Evolutionary conservation across 2,797 vertebrate genomes (phyloP).

Genomic region (Phrynocephalus guinanensis): DNA sequence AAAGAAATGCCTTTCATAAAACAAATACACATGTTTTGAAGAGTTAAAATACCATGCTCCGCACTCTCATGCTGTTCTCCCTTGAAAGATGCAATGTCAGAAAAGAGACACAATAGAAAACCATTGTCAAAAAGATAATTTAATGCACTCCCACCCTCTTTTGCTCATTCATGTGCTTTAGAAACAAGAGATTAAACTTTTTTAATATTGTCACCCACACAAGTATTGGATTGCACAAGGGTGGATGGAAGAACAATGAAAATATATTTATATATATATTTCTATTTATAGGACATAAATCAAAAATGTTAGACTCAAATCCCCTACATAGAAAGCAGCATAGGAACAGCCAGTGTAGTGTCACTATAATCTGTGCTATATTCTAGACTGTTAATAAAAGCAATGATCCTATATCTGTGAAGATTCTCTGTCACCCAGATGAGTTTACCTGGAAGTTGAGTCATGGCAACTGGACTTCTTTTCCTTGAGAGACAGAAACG

Average conservation of each 20-base stretch:
- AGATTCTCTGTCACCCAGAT: too few relatives aligned
- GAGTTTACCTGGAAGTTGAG: too few relatives aligned
- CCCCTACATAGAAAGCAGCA: conserved; percentile 69
- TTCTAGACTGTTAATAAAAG: background rate
- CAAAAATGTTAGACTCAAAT: conserved; percentile 61
- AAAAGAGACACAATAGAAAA: conserved; percentile 72
- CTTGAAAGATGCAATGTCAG: conserved; percentile 38
- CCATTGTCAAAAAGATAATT: conserved; percentile 81
- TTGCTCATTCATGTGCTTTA: conserved; percentile 58
- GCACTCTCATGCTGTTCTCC: conserved; percentile 30
- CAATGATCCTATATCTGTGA: background rate
- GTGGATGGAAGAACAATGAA: conserved; percentile 42
- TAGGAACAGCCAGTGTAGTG: conserved; percentile 46
- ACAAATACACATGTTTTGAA: background rate
- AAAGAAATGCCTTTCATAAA: background rate
- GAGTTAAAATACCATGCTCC: background rate
- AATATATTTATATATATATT: background rate
- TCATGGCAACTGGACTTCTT: too few relatives aligned
- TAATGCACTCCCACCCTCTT: conserved; percentile 68
- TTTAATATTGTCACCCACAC: conserved; percentile 64
- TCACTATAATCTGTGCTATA: conserved; percentile 42
- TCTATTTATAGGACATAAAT: conserved; percentile 23
- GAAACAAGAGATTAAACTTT: conserved; percentile 63
- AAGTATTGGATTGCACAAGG: conserved; percentile 70
- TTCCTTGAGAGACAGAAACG: too few relatives aligned